These are phyloP conservation scores for Pinctada fucata DNA, from an alignment of 2,888 invertebrate genomes.

Conservation along the genomic window DNA sequence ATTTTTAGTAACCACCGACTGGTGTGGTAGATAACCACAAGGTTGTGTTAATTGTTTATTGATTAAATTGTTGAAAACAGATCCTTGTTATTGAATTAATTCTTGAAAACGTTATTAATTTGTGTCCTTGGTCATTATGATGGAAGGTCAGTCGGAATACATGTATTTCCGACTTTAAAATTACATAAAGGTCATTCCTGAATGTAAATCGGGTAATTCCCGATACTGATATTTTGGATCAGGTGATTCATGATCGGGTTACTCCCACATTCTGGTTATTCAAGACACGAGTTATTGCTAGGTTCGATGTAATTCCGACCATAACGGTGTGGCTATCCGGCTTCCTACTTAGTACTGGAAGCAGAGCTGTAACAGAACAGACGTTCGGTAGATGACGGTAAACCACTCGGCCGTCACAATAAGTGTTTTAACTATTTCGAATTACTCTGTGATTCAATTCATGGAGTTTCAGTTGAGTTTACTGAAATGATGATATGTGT, in stretches of 20 bases:
- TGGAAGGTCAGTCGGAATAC: not conserved
- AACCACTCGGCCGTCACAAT: constrained; percentile 2
- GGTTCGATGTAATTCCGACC: not conserved
- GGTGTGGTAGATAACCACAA: not conserved
- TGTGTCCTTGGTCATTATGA: not conserved
- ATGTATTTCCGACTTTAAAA: not conserved
- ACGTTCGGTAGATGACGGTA: not conserved
- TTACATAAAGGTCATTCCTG: not conserved
- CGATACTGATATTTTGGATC: not conserved
- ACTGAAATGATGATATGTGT: no score
- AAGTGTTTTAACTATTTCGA: no score
- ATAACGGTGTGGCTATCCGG: not conserved
- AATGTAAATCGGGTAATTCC: not conserved
- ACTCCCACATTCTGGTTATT: not conserved
- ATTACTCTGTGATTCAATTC: no score
- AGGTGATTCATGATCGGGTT: not conserved
- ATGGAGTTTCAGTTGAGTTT: no score
- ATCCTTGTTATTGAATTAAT: not conserved
- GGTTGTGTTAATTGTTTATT: constrained; percentile 1
- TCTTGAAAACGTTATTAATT: not conserved
- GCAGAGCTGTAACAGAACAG: not conserved
- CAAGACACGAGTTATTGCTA: not conserved
- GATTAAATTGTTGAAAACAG: not conserved
- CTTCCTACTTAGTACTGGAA: no score
- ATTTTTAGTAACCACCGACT: not conserved